Evolutionary conservation across 2,797 vertebrate genomes (phyloP).

Genomic region (Carcharodon carcharias): DNA sequence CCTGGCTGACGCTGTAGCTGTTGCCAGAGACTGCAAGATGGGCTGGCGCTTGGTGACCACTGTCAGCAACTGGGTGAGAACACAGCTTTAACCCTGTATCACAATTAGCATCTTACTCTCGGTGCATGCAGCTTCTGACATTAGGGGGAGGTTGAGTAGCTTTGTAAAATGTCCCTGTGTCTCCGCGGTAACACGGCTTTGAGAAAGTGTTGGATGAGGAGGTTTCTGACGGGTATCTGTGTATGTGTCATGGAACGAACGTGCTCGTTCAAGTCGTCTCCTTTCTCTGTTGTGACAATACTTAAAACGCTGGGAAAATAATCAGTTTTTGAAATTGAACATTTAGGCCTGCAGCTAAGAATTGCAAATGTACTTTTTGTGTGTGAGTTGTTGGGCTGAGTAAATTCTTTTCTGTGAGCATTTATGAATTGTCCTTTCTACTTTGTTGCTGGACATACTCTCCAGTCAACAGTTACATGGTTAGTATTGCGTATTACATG

Average conservation of each 20-base stretch:
- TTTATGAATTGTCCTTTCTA: neutral
- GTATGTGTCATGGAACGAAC: neutral
- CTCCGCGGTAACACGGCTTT: neutral
- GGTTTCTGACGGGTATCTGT: neutral
- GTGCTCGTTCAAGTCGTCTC: neutral
- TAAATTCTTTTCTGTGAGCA: neutral
- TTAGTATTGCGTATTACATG: neutral
- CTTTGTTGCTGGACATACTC: neutral
- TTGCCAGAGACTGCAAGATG: constrained; percentile 16
- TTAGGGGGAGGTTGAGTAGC: too few species aligned
- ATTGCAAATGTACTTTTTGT: neutral
- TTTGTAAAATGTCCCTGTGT: neutral
- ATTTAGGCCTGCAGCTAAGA: neutral
- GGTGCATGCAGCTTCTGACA: too few species aligned
- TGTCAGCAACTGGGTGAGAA: constrained; percentile 32
- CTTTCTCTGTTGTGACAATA: neutral
- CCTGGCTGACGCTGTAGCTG: neutral
- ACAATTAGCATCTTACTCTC: neutral
- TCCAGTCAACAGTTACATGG: neutral
- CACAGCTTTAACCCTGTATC: neutral
- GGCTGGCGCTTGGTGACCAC: constrained; percentile 1
- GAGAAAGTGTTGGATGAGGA: neutral
- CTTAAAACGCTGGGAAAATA: neutral
- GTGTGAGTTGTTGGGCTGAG: neutral
- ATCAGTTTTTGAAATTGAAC: neutral